Base-by-base conservation (phyloP, 2,888 invertebrate genomes). In the Tachina lurida region DNA sequence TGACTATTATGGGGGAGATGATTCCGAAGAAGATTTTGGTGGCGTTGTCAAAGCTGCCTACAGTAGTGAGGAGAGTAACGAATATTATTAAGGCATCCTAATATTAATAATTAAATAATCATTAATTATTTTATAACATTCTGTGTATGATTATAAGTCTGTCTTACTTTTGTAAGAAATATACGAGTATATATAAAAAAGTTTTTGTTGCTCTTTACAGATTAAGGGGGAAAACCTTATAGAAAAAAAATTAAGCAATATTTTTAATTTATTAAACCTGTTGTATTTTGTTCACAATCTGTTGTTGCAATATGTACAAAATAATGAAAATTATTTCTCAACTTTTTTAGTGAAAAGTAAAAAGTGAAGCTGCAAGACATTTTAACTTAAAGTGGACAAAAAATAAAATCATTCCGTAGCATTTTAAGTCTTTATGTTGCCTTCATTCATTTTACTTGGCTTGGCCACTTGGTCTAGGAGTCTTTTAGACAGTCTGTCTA, bases 11-110 rank as follows among this genome's bases (percentile, higher is more conserved):
- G 84, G 86, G 15, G 74, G 80, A 82, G 88, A 89, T 63, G 90
- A 91, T 60, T 90, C 89, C 0, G 82, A 88, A 9, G 84, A 87
- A n/a, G 86, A 82, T 43, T 87, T 88, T 47, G 84, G 87, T 31
- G 74, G 87, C 7, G 87, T 88, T 5, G 87, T 87, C 56, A 87
- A 87, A 62, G 87, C 88, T n/a, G 87, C 79, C 58, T 54, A 84
- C 13, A 67, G 68, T 1, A 84, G 79, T 17, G 74, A 89, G 39
- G 90, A 89, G 54, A 86, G 82, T 73, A 67, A 79, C 73, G 87
- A 88, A 49, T 88, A 87, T 68, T 88, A 87, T 79, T 88, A 60
- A 87, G 7, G 39, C 9, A 10, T 43, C 0, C 15, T 74, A 45
- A 60, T 45, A 12, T 39, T 45, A 71, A 73, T 45, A 71, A 73